Evolutionary conservation across 2,113 vertebrate species (phyloP).

Genomic region (Phaethornis superciliosus): DNA sequence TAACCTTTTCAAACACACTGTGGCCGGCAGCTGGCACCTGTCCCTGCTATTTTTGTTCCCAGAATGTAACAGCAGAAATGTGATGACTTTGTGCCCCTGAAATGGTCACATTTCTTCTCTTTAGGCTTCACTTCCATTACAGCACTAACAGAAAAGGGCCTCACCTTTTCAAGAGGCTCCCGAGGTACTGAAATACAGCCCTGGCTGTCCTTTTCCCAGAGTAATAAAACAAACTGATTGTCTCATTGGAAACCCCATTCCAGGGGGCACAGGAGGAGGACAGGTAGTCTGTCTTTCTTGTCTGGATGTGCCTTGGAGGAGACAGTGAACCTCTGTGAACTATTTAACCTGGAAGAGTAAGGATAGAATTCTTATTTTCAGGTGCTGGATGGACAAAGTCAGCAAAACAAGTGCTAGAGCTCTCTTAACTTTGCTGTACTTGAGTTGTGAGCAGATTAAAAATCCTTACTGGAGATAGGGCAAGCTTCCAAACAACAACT

Average conservation of each 20-base stretch:
- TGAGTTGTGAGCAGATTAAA: not conserved
- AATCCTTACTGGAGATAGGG: not conserved
- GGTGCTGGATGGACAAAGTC: not conserved
- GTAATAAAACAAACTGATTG: constrained; percentile 20
- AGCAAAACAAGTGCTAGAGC: not conserved
- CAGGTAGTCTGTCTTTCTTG: not conserved
- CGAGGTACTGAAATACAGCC: constrained; percentile 34
- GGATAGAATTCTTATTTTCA: not conserved
- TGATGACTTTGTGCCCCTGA: constrained; percentile 64
- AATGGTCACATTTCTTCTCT: constrained; percentile 70
- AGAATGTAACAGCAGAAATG: constrained; percentile 65
- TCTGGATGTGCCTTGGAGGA: not conserved
- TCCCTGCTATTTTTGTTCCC: constrained; percentile 71
- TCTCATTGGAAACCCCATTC: not conserved
- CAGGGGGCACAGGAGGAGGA: not conserved
- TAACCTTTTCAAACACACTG: constrained; percentile 76
- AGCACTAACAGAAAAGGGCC: constrained; percentile 50
- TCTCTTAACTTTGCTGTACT: not conserved
- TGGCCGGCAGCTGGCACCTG: constrained; percentile 72
- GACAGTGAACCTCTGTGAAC: not conserved
- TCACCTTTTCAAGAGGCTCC: constrained; percentile 67
- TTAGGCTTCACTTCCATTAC: constrained; percentile 51
- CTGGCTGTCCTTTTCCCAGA: constrained; percentile 30
- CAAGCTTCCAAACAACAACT: not conserved
- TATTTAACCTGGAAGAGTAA: not conserved